A percentile compares a stretch with the other conserved stretches of the same genome.
These are phyloP conservation scores for Galeopsomyia nigrocyanea DNA, from an alignment of 2,888 invertebrate species.

Conservation along the genomic window DNA sequence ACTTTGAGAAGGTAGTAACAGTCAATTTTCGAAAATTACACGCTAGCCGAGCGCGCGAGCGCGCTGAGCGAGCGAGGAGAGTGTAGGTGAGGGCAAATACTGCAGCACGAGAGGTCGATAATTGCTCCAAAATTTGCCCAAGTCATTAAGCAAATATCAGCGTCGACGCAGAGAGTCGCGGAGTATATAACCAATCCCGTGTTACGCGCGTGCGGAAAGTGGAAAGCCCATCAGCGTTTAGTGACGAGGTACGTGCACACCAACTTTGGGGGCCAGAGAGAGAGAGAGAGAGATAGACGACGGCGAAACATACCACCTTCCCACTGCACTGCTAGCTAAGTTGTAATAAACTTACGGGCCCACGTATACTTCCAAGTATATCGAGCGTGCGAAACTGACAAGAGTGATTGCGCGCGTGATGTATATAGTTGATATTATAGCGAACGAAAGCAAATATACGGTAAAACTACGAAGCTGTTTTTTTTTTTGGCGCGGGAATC, in stretches of 20 bases:
- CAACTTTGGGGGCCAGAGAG: too few relatives aligned
- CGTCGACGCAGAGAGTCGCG: background rate
- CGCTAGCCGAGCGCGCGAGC: too few relatives aligned
- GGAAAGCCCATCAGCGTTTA: conserved; percentile 1
- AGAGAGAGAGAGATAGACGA: background rate
- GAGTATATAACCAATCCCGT: conserved; percentile 7
- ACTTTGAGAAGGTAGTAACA: background rate
- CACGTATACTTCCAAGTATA: background rate
- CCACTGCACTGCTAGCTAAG: background rate
- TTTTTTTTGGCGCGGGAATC: too few relatives aligned
- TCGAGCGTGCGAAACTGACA: background rate
- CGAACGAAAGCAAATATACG: too few relatives aligned
- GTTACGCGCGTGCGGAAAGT: background rate
- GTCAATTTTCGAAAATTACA: too few relatives aligned
- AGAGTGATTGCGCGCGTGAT: too few relatives aligned
- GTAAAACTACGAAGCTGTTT: too few relatives aligned
- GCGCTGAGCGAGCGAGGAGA: too few relatives aligned
- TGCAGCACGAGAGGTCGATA: background rate
- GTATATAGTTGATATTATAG: background rate
- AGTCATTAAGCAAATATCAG: conserved; percentile 35
- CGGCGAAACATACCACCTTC: background rate
- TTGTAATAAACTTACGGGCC: conserved; percentile 34
- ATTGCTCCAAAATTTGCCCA: conserved; percentile 22
- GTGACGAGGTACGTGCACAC: too few relatives aligned
- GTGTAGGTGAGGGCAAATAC: too few relatives aligned